phyloP scores from a whole-genome alignment of 2,888 invertebrate species.

The Agrochola lychnidis region DNA sequence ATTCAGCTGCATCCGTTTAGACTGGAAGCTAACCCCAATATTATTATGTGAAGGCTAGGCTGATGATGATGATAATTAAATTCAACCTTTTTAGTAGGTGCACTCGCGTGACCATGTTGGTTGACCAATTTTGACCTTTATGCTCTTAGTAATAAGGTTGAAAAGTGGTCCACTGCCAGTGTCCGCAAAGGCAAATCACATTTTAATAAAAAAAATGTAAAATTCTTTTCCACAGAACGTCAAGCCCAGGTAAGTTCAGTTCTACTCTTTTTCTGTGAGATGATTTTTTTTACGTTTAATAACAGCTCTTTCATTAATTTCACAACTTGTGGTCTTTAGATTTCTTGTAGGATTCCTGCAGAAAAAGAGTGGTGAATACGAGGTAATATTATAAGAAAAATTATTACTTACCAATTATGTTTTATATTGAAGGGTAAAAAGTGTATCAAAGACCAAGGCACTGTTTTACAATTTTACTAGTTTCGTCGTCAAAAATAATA shows the following conservation, averaged over 20 bases:
- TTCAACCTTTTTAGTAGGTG: too few species aligned
- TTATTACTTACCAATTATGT: neutral
- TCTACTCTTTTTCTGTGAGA: neutral
- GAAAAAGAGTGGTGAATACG: neutral
- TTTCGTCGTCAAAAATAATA: neutral
- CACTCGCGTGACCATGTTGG: too few species aligned
- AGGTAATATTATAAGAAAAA: neutral
- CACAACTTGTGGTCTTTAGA: neutral
- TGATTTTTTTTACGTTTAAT: neutral
- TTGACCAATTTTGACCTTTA: too few species aligned
- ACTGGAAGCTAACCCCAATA: too few species aligned
- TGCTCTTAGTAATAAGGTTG: too few species aligned
- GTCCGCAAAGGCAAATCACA: neutral
- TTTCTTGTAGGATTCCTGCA: slow-evolving; percentile 5
- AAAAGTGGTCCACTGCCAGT: too few species aligned
- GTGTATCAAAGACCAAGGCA: neutral
- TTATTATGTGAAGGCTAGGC: too few species aligned
- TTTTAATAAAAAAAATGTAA: too few species aligned
- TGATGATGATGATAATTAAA: too few species aligned
- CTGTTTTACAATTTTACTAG: neutral
- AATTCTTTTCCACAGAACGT: neutral
- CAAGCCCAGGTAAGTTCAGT: neutral
- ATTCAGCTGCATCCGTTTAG: too few species aligned
- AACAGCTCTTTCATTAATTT: neutral
- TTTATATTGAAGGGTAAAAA: neutral